Evolutionary conservation across 2,888 invertebrate genomes (phyloP).

Genomic region (Diarsia dahlii): DNA sequence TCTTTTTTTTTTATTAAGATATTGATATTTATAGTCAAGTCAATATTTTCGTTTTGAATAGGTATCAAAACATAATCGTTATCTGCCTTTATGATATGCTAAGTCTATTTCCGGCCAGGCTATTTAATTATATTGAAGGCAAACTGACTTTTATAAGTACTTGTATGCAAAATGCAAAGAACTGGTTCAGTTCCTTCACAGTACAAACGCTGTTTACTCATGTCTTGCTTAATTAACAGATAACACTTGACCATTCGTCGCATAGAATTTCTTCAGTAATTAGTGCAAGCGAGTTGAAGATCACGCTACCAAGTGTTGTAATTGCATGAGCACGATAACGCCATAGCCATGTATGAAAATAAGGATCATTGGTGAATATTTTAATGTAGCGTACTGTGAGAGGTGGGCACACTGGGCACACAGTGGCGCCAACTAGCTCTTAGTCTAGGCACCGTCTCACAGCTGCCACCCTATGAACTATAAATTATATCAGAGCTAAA

Average conservation of each 20-base stretch:
- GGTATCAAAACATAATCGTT: slow-evolving; percentile 14
- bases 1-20: not conserved
- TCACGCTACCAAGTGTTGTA: slow-evolving; percentile 74
- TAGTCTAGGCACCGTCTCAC: slow-evolving; percentile 13
- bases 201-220: slow-evolving; percentile 34
- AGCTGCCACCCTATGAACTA: slow-evolving; percentile 17
- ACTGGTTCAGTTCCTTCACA: slow-evolving; percentile 22
- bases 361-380: slow-evolving; percentile 59
- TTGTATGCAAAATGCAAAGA: slow-evolving; percentile 31
- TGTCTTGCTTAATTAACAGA: slow-evolving; percentile 63
- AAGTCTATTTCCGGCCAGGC: slow-evolving; percentile 20
- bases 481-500: slow-evolving; percentile 23
- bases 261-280: slow-evolving; percentile 64
- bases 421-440: slow-evolving; percentile 12
- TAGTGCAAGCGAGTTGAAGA: slow-evolving; percentile 66
- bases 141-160: slow-evolving; percentile 10
- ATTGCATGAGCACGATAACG: slow-evolving; percentile 73
- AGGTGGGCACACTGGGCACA: slow-evolving; percentile 5
- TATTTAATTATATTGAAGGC: slow-evolving; percentile 30
- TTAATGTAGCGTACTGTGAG: slow-evolving; percentile 33
- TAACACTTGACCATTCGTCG: slow-evolving; percentile 70
- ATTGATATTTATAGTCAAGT: not conserved
- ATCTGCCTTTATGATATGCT: slow-evolving; percentile 14
- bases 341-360: slow-evolving; percentile 62
- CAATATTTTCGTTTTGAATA: not conserved